phyloP scores from a whole-genome alignment of 37 sponge, comb jelly and placozoan genomes.

The Dysidea cf. avara region DNA sequence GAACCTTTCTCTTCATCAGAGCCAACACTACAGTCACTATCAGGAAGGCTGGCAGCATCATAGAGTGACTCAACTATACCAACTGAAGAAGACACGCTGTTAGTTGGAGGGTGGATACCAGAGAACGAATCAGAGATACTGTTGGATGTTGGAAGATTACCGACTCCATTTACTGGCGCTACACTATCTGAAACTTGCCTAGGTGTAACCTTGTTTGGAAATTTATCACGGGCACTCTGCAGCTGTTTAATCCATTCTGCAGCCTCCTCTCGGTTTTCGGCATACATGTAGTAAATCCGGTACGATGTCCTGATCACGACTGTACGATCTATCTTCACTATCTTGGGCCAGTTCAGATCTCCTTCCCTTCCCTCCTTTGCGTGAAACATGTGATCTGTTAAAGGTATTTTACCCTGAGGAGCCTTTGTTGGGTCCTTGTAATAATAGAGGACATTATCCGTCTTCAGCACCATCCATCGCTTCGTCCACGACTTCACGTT shows the following conservation, averaged over 20 bases:
- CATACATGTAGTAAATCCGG: conserved; percentile 54
- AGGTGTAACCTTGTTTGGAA: neutral
- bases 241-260: conserved; percentile 58
- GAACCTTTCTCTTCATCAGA: no score
- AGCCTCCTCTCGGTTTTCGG: conserved; percentile 36
- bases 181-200: no score
- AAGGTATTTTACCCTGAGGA: conserved; percentile 48
- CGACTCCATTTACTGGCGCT: no score
- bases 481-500: conserved; percentile 72
- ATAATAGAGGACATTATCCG: conserved; percentile 65
- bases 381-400: conserved; percentile 43
- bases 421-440: conserved; percentile 58
- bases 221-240: conserved; percentile 3
- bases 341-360: conserved; percentile 62
- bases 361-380: conserved; percentile 25
- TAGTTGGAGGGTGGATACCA: no score
- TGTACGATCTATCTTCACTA: conserved; percentile 17
- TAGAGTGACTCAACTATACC: no score
- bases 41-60: no score
- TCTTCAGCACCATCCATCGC: conserved; percentile 54
- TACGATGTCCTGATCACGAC: conserved; percentile 43
- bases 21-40: no score
- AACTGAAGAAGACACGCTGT: no score
- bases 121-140: no score
- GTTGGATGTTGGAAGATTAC: no score